Conservation (phyloP, 2,888 invertebrate species). For the Creontiades dilutus region DNA sequence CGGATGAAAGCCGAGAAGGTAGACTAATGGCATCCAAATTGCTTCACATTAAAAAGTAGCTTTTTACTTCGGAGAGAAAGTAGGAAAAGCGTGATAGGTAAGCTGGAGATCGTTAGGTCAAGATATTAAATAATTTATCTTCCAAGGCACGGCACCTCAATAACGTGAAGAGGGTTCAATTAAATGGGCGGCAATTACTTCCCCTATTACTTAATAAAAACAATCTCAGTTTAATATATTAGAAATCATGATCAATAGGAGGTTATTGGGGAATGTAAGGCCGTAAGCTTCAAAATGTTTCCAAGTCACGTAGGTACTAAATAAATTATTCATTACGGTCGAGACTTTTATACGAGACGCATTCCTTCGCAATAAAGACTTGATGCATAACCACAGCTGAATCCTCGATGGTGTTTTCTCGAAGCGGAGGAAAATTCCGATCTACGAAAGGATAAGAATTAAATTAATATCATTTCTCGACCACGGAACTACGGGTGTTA, state of each 20-base stretch:
- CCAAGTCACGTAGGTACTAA: background rate
- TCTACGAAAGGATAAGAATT: background rate
- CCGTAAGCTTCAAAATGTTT: background rate
- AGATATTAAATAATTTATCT: background rate
- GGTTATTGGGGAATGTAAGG: constrained; percentile 5
- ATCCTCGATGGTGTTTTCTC: background rate
- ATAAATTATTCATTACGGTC: background rate
- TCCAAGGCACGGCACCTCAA: background rate
- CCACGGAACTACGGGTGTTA: too few relatives aligned
- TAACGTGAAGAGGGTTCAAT: background rate
- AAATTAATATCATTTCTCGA: background rate
- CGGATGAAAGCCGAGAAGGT: too few relatives aligned
- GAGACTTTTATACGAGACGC: background rate
- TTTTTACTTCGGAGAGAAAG: too few relatives aligned
- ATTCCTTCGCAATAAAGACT: background rate
- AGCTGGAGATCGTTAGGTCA: background rate
- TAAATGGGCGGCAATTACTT: background rate
- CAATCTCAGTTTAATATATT: background rate
- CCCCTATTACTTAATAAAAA: background rate
- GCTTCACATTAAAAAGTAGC: too few relatives aligned
- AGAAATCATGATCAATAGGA: background rate
- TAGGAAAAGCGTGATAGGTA: too few relatives aligned
- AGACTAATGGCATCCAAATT: too few relatives aligned
- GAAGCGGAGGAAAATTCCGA: background rate
- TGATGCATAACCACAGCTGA: background rate